A percentile compares a stretch with the other conserved stretches of the same genome.
phyloP scores from a whole-genome alignment of 2,888 invertebrate genomes.

The Spialia ferax region DNA sequence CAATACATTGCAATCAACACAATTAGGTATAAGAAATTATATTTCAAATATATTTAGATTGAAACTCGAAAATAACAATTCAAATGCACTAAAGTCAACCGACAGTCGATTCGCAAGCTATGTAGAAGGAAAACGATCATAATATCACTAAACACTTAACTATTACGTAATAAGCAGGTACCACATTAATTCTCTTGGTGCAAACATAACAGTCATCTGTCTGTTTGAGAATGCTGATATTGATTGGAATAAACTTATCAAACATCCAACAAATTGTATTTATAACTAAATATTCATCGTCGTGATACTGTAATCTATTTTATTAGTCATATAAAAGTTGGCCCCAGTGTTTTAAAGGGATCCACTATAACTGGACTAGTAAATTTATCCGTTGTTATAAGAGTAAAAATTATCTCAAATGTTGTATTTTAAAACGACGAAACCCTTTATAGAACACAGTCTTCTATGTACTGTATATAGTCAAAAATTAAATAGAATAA shows the following conservation, averaged over 20 bases:
- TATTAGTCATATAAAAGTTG: slow-evolving; percentile 72
- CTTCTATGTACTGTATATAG: slow-evolving; percentile 74
- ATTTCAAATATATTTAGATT: slow-evolving; percentile 61
- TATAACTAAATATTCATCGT: slow-evolving; percentile 13
- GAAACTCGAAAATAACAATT: slow-evolving; percentile 62
- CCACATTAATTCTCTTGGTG: slow-evolving; percentile 69
- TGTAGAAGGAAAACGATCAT: slow-evolving; percentile 56
- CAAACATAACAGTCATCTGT: slow-evolving; percentile 43
- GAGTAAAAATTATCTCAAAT: slow-evolving; percentile 66
- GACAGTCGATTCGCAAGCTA: slow-evolving; percentile 52
- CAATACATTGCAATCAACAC: slow-evolving; percentile 79
- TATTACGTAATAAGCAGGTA: slow-evolving; percentile 77
- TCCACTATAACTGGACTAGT: slow-evolving; percentile 75
- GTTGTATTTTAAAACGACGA: slow-evolving; percentile 63
- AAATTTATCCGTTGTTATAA: slow-evolving; percentile 65
- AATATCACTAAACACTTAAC: slow-evolving; percentile 52
- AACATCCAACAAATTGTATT: slow-evolving; percentile 31
- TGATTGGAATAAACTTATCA: slow-evolving; percentile 22
- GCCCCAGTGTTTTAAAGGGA: slow-evolving; percentile 81
- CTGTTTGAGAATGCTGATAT: slow-evolving; percentile 47
- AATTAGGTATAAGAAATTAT: slow-evolving; percentile 76
- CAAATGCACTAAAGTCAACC: slow-evolving; percentile 52
- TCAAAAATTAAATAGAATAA: slow-evolving; percentile 62
- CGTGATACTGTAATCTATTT: slow-evolving; percentile 30
- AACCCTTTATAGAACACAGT: slow-evolving; percentile 73